A percentile compares a stretch with the other conserved stretches of the same genome.
phyloP scores from a whole-genome alignment of 2,797 vertebrate genomes.

The Loris lydekkerianus region DNA sequence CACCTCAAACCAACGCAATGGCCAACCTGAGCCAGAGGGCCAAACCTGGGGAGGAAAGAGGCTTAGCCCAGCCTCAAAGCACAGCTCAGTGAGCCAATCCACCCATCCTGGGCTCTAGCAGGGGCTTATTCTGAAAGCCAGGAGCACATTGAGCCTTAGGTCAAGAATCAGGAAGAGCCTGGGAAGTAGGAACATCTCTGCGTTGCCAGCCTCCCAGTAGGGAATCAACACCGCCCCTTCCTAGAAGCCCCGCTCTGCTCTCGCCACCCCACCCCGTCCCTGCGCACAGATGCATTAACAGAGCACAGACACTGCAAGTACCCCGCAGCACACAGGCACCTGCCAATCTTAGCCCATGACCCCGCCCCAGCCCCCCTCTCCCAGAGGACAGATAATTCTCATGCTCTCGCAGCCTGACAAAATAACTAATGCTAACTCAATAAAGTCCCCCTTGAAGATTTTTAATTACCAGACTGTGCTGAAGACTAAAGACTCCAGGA shows the following conservation, averaged over 20 bases:
- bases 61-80: background rate
- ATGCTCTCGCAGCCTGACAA: conserved; percentile 85
- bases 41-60: background rate
- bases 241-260: conserved; percentile 77
- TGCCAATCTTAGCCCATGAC: conserved; percentile 88
- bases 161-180: background rate
- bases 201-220: conserved; percentile 72
- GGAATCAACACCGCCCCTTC: conserved; percentile 65
- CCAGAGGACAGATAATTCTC: conserved; percentile 87
- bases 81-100: background rate
- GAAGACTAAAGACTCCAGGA: conserved; percentile 74
- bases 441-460: conserved; percentile 87
- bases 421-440: conserved; percentile 89
- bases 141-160: background rate
- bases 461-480: conserved; percentile 87
- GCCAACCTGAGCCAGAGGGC: background rate
- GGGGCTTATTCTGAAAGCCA: background rate
- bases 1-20: background rate
- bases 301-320: conserved; percentile 75
- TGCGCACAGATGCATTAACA: conserved; percentile 66
- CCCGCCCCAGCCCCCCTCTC: conserved; percentile 85
- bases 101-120: background rate
- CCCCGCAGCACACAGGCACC: conserved; percentile 84
- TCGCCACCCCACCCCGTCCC: conserved; percentile 79
- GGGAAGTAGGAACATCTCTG: conserved; percentile 54